A percentile compares a stretch with the other conserved stretches of the same genome.
These are phyloP conservation scores for Nudaria mundana DNA, from an alignment of 2,888 invertebrate genomes.

Conservation along the genomic window DNA sequence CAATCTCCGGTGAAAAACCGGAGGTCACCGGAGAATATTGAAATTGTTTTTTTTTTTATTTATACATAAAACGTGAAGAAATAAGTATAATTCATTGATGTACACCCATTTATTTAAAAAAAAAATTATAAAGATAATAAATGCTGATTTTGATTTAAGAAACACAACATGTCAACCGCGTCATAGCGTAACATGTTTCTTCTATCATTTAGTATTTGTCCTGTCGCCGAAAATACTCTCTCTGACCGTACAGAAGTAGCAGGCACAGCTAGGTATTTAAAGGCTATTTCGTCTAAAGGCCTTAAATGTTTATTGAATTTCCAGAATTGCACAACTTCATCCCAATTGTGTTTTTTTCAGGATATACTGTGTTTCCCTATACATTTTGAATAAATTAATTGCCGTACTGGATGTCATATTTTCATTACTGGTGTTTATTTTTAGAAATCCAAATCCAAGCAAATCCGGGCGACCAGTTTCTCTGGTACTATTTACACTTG, in stretches of 20 bases:
- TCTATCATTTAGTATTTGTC: slow-evolving; percentile 7
- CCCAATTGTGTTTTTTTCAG: slow-evolving; percentile 5
- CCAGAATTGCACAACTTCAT: slow-evolving; percentile 5
- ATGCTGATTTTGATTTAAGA: not conserved
- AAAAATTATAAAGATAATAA: too few species aligned
- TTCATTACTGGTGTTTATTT: too few species aligned
- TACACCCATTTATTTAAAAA: too few species aligned
- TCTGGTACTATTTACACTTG: too few species aligned
- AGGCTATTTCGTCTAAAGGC: slow-evolving; percentile 7
- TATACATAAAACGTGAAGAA: too few species aligned
- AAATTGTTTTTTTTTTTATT: too few species aligned
- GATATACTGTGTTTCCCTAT: slow-evolving; percentile 4
- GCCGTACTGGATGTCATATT: too few species aligned
- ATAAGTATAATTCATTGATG: too few species aligned
- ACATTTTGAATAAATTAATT: slow-evolving; percentile 2
- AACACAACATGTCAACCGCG: slow-evolving; percentile 4
- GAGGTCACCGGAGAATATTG: too few species aligned
- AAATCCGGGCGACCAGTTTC: too few species aligned
- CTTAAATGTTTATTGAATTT: slow-evolving; percentile 4
- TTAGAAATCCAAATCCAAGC: too few species aligned
- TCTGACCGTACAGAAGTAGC: slow-evolving; percentile 5
- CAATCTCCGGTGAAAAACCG: too few species aligned
- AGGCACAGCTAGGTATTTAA: slow-evolving; percentile 6
- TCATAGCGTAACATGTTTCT: slow-evolving; percentile 6
- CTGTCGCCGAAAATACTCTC: slow-evolving; percentile 10